Evolutionary conservation across 2,888 invertebrate species (phyloP).

Genomic region (Liodrosophila aerea): DNA sequence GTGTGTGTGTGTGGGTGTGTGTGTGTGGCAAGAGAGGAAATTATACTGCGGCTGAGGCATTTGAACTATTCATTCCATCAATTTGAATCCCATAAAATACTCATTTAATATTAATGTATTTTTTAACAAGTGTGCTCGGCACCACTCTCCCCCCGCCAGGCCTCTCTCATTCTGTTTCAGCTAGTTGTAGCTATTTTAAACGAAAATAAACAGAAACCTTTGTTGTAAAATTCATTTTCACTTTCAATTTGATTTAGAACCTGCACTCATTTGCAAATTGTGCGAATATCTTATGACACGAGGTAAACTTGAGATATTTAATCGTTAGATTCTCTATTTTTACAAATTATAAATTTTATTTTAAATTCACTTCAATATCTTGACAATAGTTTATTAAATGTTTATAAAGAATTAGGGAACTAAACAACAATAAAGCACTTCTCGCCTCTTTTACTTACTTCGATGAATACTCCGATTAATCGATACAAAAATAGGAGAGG

Average conservation of each 20-base stretch:
- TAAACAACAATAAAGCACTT: no score
- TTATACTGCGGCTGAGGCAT: conserved; percentile 32
- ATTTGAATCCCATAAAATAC: conserved; percentile 48
- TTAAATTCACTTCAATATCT: no score
- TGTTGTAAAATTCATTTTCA: background rate
- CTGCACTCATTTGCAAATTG: background rate
- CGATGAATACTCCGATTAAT: no score
- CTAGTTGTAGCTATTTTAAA: conserved; percentile 20
- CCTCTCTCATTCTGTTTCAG: background rate
- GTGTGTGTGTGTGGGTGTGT: background rate
- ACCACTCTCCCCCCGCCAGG: background rate
- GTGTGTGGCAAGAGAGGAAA: conserved; percentile 30
- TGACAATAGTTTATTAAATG: no score
- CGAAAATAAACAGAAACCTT: conserved; percentile 11
- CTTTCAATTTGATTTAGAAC: background rate
- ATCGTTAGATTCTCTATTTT: no score
- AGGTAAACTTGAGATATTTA: background rate
- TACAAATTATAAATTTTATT: no score
- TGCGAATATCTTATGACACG: background rate
- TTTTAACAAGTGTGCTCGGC: conserved; percentile 29
- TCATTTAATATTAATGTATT: conserved; percentile 50
- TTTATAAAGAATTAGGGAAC: no score
- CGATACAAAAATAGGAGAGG: no score
- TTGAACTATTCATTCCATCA: conserved; percentile 56
- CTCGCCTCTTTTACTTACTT: no score